Conservation (phyloP, 2,797 vertebrate species). For the Urocyon cinereoargenteus region DNA sequence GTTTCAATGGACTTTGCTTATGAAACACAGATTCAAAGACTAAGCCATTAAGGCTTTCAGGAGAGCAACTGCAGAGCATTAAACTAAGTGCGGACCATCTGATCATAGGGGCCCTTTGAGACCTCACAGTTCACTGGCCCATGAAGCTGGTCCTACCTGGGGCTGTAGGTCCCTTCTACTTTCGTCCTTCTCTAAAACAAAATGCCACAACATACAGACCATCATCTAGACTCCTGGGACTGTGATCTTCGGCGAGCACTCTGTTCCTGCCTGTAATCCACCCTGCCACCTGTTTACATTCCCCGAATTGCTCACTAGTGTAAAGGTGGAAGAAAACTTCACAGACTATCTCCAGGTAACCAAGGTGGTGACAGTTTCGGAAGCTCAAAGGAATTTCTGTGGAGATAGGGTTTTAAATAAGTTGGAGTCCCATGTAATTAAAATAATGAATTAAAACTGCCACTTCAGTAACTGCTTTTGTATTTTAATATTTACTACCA, state of each 20-base stretch:
- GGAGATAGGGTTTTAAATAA: constrained; percentile 66
- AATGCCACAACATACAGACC: not conserved
- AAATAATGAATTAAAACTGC: constrained; percentile 86
- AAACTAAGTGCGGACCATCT: not conserved
- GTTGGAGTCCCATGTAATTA: constrained; percentile 85
- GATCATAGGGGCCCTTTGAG: not conserved
- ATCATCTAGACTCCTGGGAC: not conserved
- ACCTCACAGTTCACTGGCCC: rapidly evolving
- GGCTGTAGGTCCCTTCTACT: not conserved
- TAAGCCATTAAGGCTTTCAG: not conserved
- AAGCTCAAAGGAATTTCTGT: constrained; percentile 78
- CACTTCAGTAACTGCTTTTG: constrained; percentile 84
- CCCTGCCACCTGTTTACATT: not conserved
- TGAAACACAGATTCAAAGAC: not conserved
- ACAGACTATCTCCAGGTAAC: constrained; percentile 27
- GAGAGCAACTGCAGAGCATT: not conserved
- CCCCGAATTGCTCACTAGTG: not conserved
- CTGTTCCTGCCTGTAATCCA: not conserved
- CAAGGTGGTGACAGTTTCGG: constrained; percentile 76
- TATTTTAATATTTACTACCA: constrained; percentile 79
- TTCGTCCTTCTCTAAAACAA: not conserved
- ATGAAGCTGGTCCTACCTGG: not conserved
- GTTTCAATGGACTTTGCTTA: not conserved
- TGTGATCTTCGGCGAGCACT: not conserved
- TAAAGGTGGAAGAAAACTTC: constrained; percentile 50